A percentile compares a stretch with the other conserved stretches of the same genome.
Conservation (phyloP, 1,140 invertebrate genomes). For the Dysdera silvatica region DNA sequence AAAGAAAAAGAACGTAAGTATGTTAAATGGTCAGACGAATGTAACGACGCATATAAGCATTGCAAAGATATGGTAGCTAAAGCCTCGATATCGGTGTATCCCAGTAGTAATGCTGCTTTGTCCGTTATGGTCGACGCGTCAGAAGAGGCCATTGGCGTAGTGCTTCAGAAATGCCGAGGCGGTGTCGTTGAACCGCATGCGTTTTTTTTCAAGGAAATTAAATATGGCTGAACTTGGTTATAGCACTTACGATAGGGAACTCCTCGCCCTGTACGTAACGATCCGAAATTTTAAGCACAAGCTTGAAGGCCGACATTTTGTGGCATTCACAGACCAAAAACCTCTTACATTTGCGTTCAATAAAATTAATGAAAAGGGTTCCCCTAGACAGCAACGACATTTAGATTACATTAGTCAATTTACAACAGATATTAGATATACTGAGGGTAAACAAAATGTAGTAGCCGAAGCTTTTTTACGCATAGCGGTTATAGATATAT, state of each 20-base stretch:
- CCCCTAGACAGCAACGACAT: constrained; percentile 35
- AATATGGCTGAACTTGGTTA: constrained; percentile 15
- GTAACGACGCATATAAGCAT: constrained; percentile 38
- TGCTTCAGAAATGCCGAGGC: constrained; percentile 16
- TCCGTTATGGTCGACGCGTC: constrained; percentile 25
- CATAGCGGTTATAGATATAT: not conserved
- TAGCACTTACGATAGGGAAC: constrained; percentile 34
- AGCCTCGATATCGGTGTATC: constrained; percentile 16
- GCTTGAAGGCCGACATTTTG: constrained; percentile 37
- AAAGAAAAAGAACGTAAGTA: not conserved
- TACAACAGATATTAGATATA: constrained; percentile 39
- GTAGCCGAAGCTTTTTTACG: constrained; percentile 21
- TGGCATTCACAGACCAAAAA: constrained; percentile 37
- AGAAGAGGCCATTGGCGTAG: constrained; percentile 18
- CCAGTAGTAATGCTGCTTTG: constrained; percentile 3
- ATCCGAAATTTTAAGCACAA: constrained; percentile 36
- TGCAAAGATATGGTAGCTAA: constrained; percentile 41
- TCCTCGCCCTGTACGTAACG: constrained; percentile 34
- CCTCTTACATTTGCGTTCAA: constrained; percentile 35
- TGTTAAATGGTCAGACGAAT: constrained; percentile 25
- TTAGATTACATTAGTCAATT: constrained; percentile 43
- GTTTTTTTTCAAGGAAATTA: constrained; percentile 30
- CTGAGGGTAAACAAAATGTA: constrained; percentile 40
- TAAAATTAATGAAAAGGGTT: constrained; percentile 20
- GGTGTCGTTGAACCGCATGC: constrained; percentile 19